Evolutionary conservation across 2,113 vertebrate species (phyloP).

Genomic region (Capra hircus): DNA sequence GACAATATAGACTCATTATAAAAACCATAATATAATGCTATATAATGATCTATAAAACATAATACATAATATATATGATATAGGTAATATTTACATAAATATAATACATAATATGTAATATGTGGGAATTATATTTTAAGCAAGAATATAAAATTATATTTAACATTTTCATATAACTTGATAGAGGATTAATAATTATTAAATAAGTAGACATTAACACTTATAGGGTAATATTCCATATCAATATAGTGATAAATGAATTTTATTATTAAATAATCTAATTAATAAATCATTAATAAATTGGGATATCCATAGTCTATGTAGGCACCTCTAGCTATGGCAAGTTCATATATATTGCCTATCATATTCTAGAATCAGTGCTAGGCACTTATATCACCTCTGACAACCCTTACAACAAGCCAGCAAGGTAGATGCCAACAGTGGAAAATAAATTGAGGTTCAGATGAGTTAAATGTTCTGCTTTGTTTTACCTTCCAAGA

Average conservation of each 20-base stretch:
- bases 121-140: not conserved
- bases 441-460: not conserved
- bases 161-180: not conserved
- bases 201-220: not conserved
- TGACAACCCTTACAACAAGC: not conserved
- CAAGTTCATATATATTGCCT: not conserved
- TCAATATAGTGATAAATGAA: not conserved
- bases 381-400: rapidly evolving
- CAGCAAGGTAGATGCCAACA: not conserved
- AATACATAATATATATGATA: not conserved
- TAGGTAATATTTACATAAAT: not conserved
- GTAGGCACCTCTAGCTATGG: not conserved
- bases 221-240: not conserved
- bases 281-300: not conserved
- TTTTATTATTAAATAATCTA: not conserved
- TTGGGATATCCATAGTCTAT: not conserved
- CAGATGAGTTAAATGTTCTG: not conserved
- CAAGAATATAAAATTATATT: not conserved
- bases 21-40: not conserved
- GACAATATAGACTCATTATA: not conserved
- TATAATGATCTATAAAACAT: not conserved
- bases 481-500: not conserved
- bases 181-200: not conserved
- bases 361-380: not conserved
- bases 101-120: not conserved